Conservation (phyloP, 2,797 vertebrate genomes). For the Rhynchonycteris naso region DNA sequence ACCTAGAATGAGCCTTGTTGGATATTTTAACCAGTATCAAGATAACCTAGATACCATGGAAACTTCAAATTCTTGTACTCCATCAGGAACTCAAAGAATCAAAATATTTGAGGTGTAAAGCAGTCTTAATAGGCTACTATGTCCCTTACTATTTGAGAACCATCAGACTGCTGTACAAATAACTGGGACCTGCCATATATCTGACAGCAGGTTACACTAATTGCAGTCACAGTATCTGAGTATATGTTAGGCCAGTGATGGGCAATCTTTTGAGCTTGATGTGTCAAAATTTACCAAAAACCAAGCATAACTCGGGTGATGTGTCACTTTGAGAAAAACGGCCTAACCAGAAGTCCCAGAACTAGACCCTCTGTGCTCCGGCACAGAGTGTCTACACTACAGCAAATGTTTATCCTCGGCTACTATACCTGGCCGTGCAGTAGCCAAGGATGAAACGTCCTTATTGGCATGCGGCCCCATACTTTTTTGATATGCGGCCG, state of each 20-base stretch:
- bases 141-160: neutral
- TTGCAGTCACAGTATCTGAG: neutral
- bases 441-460: too few relatives aligned
- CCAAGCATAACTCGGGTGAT: too few relatives aligned
- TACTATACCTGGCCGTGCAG: too few relatives aligned
- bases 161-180: neutral
- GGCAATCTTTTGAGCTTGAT: too few relatives aligned
- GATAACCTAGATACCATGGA: neutral
- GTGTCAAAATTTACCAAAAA: too few relatives aligned
- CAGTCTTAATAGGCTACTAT: neutral
- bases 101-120: neutral
- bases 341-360: too few relatives aligned
- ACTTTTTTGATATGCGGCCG: too few relatives aligned
- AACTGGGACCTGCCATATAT: neutral
- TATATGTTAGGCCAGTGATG: neutral
- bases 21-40: neutral
- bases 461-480: too few relatives aligned
- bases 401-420: too few relatives aligned
- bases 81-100: neutral
- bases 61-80: neutral
- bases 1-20: neutral
- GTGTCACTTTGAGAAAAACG: too few relatives aligned
- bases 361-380: too few relatives aligned
- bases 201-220: neutral
- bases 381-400: too few relatives aligned